Evolutionary conservation across 1,140 invertebrate species (phyloP), one percentile per base, ranked within the genome.

Genomic region (Cydia pomonella): DNA sequence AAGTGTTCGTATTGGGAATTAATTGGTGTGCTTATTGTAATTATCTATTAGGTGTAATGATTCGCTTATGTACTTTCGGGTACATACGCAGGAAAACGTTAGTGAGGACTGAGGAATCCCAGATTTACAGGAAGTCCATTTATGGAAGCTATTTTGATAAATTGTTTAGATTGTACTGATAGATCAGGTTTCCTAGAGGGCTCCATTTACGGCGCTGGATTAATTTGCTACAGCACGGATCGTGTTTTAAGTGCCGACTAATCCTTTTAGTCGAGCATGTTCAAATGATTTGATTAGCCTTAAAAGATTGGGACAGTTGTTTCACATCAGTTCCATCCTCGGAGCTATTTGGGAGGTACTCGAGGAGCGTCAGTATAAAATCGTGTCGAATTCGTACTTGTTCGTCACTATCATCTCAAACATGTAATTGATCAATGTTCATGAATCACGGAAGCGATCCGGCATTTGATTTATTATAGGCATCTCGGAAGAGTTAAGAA

Each of bases 141-240:
- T 90, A 86, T 82, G 84, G 89, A 74, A 69, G 78, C 78, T 85
- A 88, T 90, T 92, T 91, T 91, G 89, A 90, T 91, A 87, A 87
- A 89, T 90, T 85, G 86, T 91, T 92, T 87, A 86, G 87, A 89
- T 90, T 85, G 81, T 83, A 82, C 75, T 81, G 82, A 79, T 84
- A 81, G 86, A 90, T 92, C 90, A 88, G 86, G 89, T 91, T 91
- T 85, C 84, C 82, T 81, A 84, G 75, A 75, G 82, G 80, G 77
- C 78, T 76, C 89, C 91, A 83, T 92, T 87, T 92, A 92, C 79
- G 89, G 90, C 78, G 47, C 79, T 82, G 81, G 82, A 90, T 90
- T 89, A 90, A 91, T 90, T 91, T 80, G 78, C 82, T 75, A 80
- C 53, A 69, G 33, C 64, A 69, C 29, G 64, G 64, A 41, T 69